phyloP scores from a whole-genome alignment of 2,888 invertebrate genomes.

The Volucella zonaria region DNA sequence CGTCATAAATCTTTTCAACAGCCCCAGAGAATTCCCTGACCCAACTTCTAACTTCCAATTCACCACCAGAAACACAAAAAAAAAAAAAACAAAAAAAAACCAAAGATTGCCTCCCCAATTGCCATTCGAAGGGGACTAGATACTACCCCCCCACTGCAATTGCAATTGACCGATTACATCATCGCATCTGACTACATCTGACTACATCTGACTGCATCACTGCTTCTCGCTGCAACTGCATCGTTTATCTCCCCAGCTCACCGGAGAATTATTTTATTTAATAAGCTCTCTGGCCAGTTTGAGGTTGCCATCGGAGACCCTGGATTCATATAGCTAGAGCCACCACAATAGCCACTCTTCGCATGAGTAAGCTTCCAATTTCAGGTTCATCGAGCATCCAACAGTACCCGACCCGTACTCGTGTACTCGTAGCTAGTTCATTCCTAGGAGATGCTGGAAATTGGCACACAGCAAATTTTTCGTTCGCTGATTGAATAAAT shows the following conservation, averaged over 20 bases:
- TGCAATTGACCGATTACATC: conserved; percentile 72
- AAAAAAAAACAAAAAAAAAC: too few species aligned
- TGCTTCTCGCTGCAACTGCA: conserved; percentile 48
- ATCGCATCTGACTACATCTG: neutral
- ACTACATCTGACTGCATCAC: neutral
- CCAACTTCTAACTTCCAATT: conserved; percentile 37
- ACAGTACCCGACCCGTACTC: neutral
- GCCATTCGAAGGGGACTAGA: conserved; percentile 15
- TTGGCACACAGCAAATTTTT: conserved; percentile 70
- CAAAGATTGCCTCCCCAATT: conserved; percentile 19
- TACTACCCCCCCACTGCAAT: conserved; percentile 1
- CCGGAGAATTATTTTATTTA: conserved; percentile 64
- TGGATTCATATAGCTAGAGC: neutral
- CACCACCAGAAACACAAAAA: neutral
- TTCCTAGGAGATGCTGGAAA: conserved; percentile 40
- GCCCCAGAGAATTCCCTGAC: conserved; percentile 72
- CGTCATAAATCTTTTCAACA: conserved; percentile 58
- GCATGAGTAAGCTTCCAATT: conserved; percentile 64
- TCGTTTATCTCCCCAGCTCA: conserved; percentile 59
- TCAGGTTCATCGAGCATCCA: conserved; percentile 66
- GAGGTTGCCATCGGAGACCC: conserved; percentile 37
- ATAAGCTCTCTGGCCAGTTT: conserved; percentile 63
- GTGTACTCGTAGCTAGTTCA: neutral
- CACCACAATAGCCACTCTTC: conserved; percentile 7
- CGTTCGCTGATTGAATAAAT: conserved; percentile 70